Percentiles rank a stretch among this genome's conserved stretches.
Evolutionary conservation across 2,113 vertebrate species (phyloP).

Genomic region (Melanerpes formicivorus): DNA sequence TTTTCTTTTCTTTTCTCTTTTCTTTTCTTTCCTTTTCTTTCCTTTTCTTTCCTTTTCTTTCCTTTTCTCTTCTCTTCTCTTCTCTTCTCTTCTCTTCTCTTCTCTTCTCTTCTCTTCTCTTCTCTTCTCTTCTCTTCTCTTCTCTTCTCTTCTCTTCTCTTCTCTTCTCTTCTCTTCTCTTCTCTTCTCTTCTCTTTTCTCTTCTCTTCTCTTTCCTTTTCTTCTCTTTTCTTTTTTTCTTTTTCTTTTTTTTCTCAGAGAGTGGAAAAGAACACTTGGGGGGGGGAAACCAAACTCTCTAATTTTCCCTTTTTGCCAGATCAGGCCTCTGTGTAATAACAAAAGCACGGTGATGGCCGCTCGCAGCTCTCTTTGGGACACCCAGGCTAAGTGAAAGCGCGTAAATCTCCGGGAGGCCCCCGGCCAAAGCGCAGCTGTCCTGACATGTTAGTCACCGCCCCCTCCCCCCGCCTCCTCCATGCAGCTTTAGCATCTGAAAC

Average conservation of each 20-base stretch:
- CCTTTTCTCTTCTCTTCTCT: not conserved
- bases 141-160: too few species aligned
- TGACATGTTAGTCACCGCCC: not conserved
- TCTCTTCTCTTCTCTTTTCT: too few species aligned
- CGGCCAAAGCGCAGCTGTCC: constrained; percentile 14
- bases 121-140: too few species aligned
- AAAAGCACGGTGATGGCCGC: not conserved
- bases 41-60: too few species aligned
- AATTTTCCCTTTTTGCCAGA: constrained; percentile 25
- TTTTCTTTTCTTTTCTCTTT: too few species aligned
- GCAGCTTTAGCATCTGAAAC: not conserved
- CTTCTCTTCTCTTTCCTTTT: too few species aligned
- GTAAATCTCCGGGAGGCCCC: constrained; percentile 16
- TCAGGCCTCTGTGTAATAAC: constrained; percentile 43
- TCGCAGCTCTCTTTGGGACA: constrained; percentile 44
- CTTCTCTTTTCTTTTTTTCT: too few species aligned
- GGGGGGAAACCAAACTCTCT: not conserved
- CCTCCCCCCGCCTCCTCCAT: not conserved
- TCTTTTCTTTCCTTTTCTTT: too few species aligned
- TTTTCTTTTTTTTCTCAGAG: not conserved
- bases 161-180: too few species aligned
- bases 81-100: too few species aligned
- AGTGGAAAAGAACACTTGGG: not conserved
- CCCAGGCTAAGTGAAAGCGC: not conserved
- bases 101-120: too few species aligned